A percentile compares a stretch with the other conserved stretches of the same genome.
Evolutionary conservation across 2,797 vertebrate genomes (phyloP).

Genomic region (Craterocephalus amniculus): DNA sequence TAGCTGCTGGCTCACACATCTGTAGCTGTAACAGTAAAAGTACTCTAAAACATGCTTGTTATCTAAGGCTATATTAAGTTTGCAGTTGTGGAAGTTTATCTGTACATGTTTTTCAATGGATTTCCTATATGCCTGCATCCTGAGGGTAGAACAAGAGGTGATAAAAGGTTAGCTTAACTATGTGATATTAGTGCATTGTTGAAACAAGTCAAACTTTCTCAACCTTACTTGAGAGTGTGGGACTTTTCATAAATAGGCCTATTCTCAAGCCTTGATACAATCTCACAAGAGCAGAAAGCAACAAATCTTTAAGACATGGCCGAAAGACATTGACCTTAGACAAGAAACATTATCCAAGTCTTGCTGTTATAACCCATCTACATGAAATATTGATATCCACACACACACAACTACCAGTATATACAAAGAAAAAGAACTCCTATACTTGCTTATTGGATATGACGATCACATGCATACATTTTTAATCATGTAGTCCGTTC

Average conservation of each 20-base stretch:
- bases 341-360: conserved; percentile 2
- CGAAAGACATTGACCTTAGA: conserved; percentile 19
- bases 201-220: conserved; percentile 26
- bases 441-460: too few relatives aligned
- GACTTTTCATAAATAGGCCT: conserved; percentile 10
- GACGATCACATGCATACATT: too few relatives aligned
- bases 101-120: conserved; percentile 10
- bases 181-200: conserved; percentile 16
- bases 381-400: neutral
- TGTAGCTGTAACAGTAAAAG: neutral
- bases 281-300: neutral
- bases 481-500: too few relatives aligned
- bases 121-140: conserved; percentile 7
- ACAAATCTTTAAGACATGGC: neutral
- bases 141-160: conserved; percentile 23
- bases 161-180: conserved; percentile 44
- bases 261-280: conserved; percentile 8
- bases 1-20: neutral
- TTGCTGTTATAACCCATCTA: conserved; percentile 19
- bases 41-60: neutral
- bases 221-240: neutral
- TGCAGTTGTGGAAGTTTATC: neutral
- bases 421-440: too few relatives aligned
- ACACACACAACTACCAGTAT: neutral
- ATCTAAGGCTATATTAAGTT: neutral